Percentiles rank a stretch among this genome's conserved stretches.
Evolutionary conservation across 1,140 invertebrate genomes (phyloP).

Genomic region (Lethrus apterus): DNA sequence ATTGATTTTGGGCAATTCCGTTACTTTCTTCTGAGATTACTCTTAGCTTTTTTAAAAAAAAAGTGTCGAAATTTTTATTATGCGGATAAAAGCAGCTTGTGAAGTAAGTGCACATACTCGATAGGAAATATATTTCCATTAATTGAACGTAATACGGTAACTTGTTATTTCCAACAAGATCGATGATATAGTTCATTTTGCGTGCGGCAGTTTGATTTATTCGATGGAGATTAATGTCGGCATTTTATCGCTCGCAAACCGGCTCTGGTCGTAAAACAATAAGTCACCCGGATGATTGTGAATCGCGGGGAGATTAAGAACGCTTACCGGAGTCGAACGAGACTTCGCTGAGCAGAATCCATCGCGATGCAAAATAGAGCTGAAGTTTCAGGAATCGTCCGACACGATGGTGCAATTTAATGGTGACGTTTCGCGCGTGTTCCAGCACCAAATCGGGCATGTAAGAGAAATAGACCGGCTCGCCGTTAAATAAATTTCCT

Average conservation of each 20-base stretch:
- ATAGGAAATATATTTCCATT: constrained; percentile 2
- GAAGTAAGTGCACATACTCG: too few species aligned
- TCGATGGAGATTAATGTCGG: constrained; percentile 9
- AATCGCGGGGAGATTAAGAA: constrained; percentile 18
- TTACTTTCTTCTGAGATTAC: too few species aligned
- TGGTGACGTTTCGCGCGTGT: constrained; percentile 73
- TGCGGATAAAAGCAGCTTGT: too few species aligned
- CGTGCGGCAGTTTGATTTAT: constrained; percentile 24
- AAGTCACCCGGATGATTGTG: constrained; percentile 18
- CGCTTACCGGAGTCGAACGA: constrained; percentile 68
- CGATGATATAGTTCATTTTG: constrained; percentile 9
- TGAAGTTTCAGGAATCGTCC: constrained; percentile 71
- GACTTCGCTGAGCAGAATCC: constrained; percentile 85
- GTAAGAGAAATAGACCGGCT: constrained; percentile 63
- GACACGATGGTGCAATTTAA: constrained; percentile 70
- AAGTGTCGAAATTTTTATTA: too few species aligned
- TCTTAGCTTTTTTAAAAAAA: too few species aligned
- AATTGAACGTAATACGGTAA: neutral
- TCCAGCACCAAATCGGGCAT: constrained; percentile 76
- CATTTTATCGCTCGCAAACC: constrained; percentile 13
- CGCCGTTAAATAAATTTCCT: constrained; percentile 55
- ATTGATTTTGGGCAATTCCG: too few species aligned
- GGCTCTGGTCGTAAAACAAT: constrained; percentile 17
- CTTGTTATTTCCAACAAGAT: constrained; percentile 7
- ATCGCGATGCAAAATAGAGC: constrained; percentile 74